Percentiles rank a stretch among this genome's conserved stretches.
Conservation (phyloP, 1,140 invertebrate species). For the Drosophila novamexicana region DNA sequence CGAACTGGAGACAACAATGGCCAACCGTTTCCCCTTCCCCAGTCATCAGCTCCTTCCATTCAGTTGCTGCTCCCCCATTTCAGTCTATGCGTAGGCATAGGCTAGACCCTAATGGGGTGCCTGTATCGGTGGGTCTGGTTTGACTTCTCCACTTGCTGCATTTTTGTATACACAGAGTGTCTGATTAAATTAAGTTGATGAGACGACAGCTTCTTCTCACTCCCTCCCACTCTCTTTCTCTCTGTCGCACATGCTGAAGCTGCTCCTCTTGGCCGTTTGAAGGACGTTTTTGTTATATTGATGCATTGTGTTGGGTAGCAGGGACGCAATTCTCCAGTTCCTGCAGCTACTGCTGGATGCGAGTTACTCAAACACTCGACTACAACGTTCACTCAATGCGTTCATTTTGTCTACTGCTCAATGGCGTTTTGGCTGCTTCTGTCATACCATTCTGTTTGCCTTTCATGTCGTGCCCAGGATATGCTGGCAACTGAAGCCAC, state of each 20-base stretch:
- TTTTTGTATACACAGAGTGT: slow-evolving; percentile 79
- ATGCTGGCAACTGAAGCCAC: slow-evolving; percentile 20
- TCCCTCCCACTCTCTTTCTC: slow-evolving; percentile 2
- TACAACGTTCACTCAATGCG: slow-evolving; percentile 60
- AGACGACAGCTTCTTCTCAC: slow-evolving; percentile 44
- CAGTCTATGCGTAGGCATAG: slow-evolving; percentile 65
- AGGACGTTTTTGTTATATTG: slow-evolving; percentile 79
- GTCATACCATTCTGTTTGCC: slow-evolving; percentile 55
- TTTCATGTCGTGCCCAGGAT: slow-evolving; percentile 57
- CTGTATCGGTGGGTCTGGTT: slow-evolving; percentile 9
- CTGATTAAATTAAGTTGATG: slow-evolving; percentile 83
- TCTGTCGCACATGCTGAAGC: background rate
- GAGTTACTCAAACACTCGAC: slow-evolving; percentile 76
- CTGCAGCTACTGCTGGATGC: slow-evolving; percentile 23
- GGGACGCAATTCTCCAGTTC: slow-evolving; percentile 24
- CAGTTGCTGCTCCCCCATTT: slow-evolving; percentile 4
- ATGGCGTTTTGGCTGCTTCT: slow-evolving; percentile 61
- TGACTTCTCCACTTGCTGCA: slow-evolving; percentile 54
- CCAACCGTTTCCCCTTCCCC: slow-evolving; percentile 5
- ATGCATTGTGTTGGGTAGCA: slow-evolving; percentile 66
- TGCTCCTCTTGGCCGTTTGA: slow-evolving; percentile 51
- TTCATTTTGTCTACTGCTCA: slow-evolving; percentile 67
- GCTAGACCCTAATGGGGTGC: slow-evolving; percentile 26
- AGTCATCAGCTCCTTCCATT: slow-evolving; percentile 12
- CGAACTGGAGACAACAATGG: slow-evolving; percentile 41